A percentile compares a stretch with the other conserved stretches of the same genome.
Conservation (phyloP, 2,888 invertebrate genomes). For the Oscheius sp. region DNA sequence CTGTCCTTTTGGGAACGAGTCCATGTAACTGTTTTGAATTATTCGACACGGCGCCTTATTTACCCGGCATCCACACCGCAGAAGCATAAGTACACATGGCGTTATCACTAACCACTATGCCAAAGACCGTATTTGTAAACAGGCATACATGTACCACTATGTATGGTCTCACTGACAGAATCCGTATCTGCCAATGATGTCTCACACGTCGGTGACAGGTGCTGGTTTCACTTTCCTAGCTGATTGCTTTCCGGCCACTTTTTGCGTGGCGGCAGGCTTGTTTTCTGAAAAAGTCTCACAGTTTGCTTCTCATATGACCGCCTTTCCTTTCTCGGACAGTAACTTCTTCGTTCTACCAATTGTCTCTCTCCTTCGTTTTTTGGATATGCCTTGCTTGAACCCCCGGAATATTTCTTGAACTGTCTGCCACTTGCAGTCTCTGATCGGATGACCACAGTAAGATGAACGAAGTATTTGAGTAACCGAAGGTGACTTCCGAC, state of each 20-base stretch:
- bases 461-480: conserved; percentile 21
- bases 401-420: no score
- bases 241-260: conserved; percentile 34
- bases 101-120: conserved; percentile 7
- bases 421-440: no score
- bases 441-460: conserved; percentile 30
- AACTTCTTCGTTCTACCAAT: no score
- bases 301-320: not conserved
- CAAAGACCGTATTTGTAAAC: not conserved
- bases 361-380: no score
- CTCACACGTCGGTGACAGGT: conserved; percentile 17
- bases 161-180: not conserved
- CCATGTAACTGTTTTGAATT: conserved; percentile 13
- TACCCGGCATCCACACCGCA: not conserved
- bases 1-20: not conserved
- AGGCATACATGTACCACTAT: not conserved
- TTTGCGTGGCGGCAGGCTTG: conserved; percentile 29
- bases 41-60: conserved; percentile 11
- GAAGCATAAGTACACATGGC: conserved; percentile 19
- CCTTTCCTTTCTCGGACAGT: no score
- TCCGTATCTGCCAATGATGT: conserved; percentile 18
- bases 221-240: conserved; percentile 33
- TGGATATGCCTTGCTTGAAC: no score
- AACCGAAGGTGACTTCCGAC: conserved; percentile 27
- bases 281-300: conserved; percentile 29